Evolutionary conservation across 2,888 invertebrate genomes (phyloP), one percentile per base, ranked within the genome.

Genomic region (Heliothis peltigera): DNA sequence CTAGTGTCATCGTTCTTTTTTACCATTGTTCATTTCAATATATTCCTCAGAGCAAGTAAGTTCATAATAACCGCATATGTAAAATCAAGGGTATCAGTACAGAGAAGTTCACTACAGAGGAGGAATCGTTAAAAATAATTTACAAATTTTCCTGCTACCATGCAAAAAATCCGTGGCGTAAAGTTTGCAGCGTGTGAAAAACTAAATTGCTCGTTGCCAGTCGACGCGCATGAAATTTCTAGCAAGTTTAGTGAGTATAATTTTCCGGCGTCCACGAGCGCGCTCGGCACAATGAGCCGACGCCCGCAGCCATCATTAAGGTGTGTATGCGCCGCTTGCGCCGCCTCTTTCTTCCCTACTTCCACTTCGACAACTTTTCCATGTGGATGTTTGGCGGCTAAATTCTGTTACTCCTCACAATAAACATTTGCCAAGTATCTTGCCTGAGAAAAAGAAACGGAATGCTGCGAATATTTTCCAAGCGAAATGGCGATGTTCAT

Each of bases 251-350:
- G 87, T 83, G 81, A 61, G 60, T 73, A 89, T 93, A 92, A 93
- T 93, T 93, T 93, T 93, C 93, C 92, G 92, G 92, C 79, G 84
- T 76, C 78, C 80, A 81, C 77, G 70, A 69, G 83, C 86, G 78
- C 83, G 80, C 82, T 75, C 81, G 76, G 80, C 75, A 92, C 90
- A 91, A 93, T 92, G 87, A 85, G 79, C 71, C 72, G 75, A 83
- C 79, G 89, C 91, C 91, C 74, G 84, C 81, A 87, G 91, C 87
- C 86, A 91, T 91, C 87, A 90, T 91, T 91, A 91, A 87, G 87
- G 85, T 86, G 85, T 85, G 83, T 84, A 82, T 82, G 82, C 80
- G 71, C 71, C 75, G 72, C 73, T 62, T 75, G 58, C 66, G 62
- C 64, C 48, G 61, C 83, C 70, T 84, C 84, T 86, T 88, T 89